These are phyloP conservation scores for Heliocidaris tuberculata DNA, from an alignment of 35 echinoderm and acorn worm genomes.

Conservation along the genomic window DNA sequence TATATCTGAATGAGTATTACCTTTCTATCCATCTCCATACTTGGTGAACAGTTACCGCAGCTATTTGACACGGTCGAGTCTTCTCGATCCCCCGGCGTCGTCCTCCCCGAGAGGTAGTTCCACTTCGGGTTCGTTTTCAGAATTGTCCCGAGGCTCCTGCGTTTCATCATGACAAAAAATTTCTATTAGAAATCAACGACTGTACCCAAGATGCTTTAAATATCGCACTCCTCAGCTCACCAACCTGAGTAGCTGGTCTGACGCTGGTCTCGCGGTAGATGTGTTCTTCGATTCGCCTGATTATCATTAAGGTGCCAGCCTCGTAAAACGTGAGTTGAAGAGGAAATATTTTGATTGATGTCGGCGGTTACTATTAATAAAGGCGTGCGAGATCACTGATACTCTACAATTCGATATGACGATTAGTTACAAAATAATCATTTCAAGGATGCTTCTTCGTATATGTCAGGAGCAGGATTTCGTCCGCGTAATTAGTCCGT, in stretches of 20 bases:
- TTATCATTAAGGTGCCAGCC: not conserved
- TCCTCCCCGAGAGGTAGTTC: constrained; percentile 30
- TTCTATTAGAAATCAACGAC: not conserved
- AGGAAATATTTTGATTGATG: not conserved
- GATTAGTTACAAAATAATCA: not conserved
- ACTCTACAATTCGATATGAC: not conserved
- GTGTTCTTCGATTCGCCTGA: not conserved
- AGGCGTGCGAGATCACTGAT: not conserved
- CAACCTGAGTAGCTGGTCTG: not conserved
- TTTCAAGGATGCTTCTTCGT: not conserved
- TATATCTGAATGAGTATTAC: not conserved
- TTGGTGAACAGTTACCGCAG: not conserved
- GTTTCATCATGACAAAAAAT: not conserved
- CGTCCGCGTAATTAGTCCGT: not conserved
- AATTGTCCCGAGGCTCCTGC: not conserved
- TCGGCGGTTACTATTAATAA: not conserved
- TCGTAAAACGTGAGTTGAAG: not conserved
- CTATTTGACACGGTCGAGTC: not conserved
- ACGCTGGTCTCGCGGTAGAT: not conserved
- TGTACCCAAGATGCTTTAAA: not conserved
- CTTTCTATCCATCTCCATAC: not conserved
- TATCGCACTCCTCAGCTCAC: not conserved
- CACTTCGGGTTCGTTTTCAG: constrained; percentile 40
- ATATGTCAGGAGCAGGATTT: not conserved
- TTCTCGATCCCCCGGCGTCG: not conserved